phyloP scores from a whole-genome alignment of 2,888 invertebrate genomes.

The Lithosia quadra region DNA sequence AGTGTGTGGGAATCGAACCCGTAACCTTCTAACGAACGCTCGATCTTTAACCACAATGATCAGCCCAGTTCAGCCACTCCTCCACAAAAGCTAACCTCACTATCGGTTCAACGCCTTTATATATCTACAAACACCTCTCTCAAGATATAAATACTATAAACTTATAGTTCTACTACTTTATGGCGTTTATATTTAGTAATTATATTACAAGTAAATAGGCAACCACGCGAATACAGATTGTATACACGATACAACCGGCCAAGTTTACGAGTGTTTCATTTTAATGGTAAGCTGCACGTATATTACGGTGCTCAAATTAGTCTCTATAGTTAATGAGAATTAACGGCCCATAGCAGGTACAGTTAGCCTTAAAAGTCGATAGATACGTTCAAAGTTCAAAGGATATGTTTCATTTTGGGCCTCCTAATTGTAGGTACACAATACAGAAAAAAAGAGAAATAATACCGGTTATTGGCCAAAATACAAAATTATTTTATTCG shows the following conservation, averaged over 20 bases:
- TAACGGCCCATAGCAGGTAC: not conserved
- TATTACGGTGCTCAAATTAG: not conserved
- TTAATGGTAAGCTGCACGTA: slow-evolving; percentile 1
- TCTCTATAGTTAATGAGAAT: not conserved
- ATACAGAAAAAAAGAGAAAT: no score
- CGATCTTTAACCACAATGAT: no score
- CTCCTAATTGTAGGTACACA: no score
- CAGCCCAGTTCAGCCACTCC: no score
- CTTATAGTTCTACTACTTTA: not conserved
- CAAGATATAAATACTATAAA: not conserved
- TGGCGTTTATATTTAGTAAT: not conserved
- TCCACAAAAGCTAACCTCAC: no score
- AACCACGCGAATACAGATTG: slow-evolving; percentile 11
- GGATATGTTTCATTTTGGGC: no score
- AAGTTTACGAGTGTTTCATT: slow-evolving; percentile 14
- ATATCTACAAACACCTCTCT: not conserved
- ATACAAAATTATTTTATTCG: no score
- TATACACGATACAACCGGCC: not conserved
- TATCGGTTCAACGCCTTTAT: no score
- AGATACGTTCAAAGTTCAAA: not conserved
- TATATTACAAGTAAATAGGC: not conserved
- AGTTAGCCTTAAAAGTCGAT: not conserved
- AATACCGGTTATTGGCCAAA: no score
- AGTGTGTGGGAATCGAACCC: no score
- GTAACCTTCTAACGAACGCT: no score